Conservation (phyloP, 1,140 invertebrate species). For the Drosophila melanica region DNA sequence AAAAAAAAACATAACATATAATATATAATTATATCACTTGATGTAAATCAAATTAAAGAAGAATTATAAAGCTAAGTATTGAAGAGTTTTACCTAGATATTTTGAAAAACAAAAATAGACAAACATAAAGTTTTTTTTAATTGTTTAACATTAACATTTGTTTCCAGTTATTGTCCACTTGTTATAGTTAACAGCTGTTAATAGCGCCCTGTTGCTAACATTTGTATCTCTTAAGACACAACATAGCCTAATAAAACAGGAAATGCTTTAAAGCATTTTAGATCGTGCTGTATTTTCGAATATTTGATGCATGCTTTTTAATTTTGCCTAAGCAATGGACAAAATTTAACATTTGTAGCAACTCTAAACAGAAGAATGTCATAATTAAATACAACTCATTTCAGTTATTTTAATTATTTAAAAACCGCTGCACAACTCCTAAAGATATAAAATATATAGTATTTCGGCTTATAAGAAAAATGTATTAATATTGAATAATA, state of each 20-base stretch:
- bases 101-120: no score
- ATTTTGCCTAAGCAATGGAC: background rate
- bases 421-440: background rate
- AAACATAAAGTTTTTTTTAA: no score
- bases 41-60: no score
- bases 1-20: no score
- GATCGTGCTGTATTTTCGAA: no score
- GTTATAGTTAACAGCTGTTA: slow-evolving; percentile 1
- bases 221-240: background rate
- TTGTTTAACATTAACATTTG: no score
- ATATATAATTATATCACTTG: no score
- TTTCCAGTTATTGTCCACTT: background rate
- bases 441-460: background rate
- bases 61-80: no score
- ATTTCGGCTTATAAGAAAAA: background rate
- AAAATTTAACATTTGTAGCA: background rate
- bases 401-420: background rate
- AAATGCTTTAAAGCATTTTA: background rate
- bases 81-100: no score
- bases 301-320: background rate
- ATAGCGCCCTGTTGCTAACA: background rate
- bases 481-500: background rate
- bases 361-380: background rate
- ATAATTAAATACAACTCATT: background rate
- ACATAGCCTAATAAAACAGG: no score